These are phyloP conservation scores for Argynnis bischoffii DNA, from an alignment of 2,888 invertebrate genomes.

Conservation along the genomic window DNA sequence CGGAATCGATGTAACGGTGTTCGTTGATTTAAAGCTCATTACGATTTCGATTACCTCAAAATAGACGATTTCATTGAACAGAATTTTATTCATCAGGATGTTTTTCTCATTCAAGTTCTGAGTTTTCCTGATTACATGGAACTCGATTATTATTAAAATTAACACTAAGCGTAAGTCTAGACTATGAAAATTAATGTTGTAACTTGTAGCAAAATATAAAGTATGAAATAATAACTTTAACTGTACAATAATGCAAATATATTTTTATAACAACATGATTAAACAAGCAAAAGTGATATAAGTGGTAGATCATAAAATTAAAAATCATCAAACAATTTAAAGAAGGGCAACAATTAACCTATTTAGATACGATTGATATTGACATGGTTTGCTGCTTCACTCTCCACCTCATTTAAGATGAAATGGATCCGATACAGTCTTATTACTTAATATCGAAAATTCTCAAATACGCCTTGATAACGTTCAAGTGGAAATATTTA, in stretches of 20 bases:
- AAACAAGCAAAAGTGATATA: background rate
- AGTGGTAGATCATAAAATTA: constrained; percentile 22
- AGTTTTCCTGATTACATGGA: background rate
- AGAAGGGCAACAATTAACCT: constrained; percentile 49
- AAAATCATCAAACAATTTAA: constrained; percentile 27
- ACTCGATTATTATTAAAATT: too few species aligned
- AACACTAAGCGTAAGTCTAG: too few species aligned
- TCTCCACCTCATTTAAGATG: constrained; percentile 53
- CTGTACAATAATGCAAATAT: too few species aligned
- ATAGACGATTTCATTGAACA: constrained; percentile 52
- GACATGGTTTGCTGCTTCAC: constrained; percentile 42
- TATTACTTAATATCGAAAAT: constrained; percentile 44
- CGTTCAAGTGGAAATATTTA: constrained; percentile 33
- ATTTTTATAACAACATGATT: background rate
- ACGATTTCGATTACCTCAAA: constrained; percentile 59
- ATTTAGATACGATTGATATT: constrained; percentile 52
- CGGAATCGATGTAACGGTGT: constrained; percentile 42
- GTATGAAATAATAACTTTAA: too few species aligned
- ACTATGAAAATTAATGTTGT: too few species aligned
- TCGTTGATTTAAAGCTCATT: constrained; percentile 52
- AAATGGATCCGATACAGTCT: constrained; percentile 52
- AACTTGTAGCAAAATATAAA: too few species aligned
- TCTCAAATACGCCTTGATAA: constrained; percentile 50
- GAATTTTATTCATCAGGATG: constrained; percentile 42
- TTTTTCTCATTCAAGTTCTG: constrained; percentile 51